Conservation (phyloP, 2,113 vertebrate genomes). For the Lophura nycthemera region DNA sequence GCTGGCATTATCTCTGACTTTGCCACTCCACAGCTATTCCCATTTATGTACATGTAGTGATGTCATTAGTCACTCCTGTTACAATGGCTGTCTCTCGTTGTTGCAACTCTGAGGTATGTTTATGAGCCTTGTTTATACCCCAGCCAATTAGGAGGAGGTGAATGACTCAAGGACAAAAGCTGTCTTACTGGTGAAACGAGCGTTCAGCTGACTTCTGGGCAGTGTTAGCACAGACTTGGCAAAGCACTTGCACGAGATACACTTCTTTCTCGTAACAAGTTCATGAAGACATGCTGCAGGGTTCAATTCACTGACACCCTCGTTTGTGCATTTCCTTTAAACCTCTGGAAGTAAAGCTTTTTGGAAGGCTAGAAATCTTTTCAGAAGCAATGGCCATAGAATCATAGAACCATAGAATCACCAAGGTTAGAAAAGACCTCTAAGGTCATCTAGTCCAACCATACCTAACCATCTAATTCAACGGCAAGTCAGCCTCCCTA, state of each 20-base stretch:
- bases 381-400: not conserved
- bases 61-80: not conserved
- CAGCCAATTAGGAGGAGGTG: not conserved
- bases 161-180: slow-evolving; percentile 2
- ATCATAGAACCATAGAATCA: too few relatives aligned
- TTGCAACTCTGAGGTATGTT: slow-evolving; percentile 8
- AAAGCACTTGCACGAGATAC: not conserved
- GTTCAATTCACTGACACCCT: not conserved
- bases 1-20: not conserved
- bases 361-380: not conserved
- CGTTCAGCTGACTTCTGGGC: not conserved
- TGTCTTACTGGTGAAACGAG: not conserved
- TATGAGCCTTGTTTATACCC: slow-evolving; percentile 22
- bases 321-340: not conserved
- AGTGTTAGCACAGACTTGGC: not conserved
- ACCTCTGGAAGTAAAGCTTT: not conserved
- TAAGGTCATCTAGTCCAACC: too few relatives aligned
- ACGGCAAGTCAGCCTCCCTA: not conserved
- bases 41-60: not conserved
- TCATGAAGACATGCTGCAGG: not conserved
- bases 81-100: not conserved
- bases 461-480: not conserved
- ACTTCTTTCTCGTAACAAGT: not conserved
- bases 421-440: too few relatives aligned
- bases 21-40: not conserved